Base-by-base conservation (phyloP, 2,113 vertebrate species). In the Phocoena sinus region DNA sequence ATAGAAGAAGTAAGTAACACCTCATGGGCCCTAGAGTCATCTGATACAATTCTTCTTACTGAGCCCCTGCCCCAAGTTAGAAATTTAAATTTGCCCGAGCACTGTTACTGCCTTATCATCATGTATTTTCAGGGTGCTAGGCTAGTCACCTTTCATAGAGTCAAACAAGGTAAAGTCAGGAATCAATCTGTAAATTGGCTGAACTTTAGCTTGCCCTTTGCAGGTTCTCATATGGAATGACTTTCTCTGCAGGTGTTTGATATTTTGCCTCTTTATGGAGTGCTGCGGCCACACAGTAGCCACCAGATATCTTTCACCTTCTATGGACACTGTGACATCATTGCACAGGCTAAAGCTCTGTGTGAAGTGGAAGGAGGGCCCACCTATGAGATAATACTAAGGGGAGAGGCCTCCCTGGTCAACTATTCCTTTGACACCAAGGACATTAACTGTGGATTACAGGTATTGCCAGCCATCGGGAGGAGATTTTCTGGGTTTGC, bases 331-430 rank as follows among this genome's bases (percentile, higher is more conserved):
- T 8, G 98, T 15, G 95, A 99, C 86, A 96, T 99, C 67, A 56
- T 93, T 0, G 98, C 98, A 20, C 63, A 20, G 17, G 98, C 98
- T 88, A 96, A 95, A 0, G 99, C 99, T 0, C 97, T 99, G 91
- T 99, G 99, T 17, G 47, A 90, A 21, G 99, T 99, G 8, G 98
- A 99, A 82, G 99, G 99, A 12, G 99, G 99, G 2, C 99, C 99
- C 0, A 98, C 93, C 21, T 99, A 99, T 6, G 82, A 99, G 38
- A 28, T 99, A 15, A 3, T 12, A 0, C 98, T 99, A 20, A 98
- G 90, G 2, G 99, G 99, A 88, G 99, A 99, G 90, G 98, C 99
- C 14, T 99, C 99, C 0, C 44, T 97, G 3, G 87, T 99, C 98
- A 98, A 15, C 82, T 99, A 99, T 92, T 90, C 94, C 47, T 98